Conservation (phyloP, 1,140 invertebrate genomes). For the Periplaneta americana region DNA sequence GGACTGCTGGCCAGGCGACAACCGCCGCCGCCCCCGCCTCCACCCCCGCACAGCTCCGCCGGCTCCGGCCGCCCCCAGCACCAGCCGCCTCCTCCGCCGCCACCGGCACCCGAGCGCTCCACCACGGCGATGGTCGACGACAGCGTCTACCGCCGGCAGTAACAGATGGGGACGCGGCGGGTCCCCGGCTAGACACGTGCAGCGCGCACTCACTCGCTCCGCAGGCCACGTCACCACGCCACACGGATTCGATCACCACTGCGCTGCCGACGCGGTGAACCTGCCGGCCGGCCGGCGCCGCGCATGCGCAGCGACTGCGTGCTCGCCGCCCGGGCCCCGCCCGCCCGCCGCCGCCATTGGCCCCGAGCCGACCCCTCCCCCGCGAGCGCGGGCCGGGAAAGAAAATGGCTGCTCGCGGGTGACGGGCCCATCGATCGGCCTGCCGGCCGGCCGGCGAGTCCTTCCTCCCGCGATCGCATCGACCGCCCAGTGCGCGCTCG, state of each 20-base stretch:
- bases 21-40: not conserved
- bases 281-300: not conserved
- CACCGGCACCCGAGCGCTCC: not conserved
- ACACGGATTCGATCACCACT: not conserved
- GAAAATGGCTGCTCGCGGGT: conserved; percentile 1
- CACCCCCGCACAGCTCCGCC: not conserved
- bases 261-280: not conserved
- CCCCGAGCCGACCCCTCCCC: conserved; percentile 20
- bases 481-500: not conserved
- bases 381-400: conserved; percentile 25
- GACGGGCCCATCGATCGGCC: not conserved
- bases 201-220: not conserved
- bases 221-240: not conserved
- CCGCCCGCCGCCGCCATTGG: conserved; percentile 34
- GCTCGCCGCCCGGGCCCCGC: conserved; percentile 7
- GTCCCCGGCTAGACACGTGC: not conserved
- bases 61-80: conserved; percentile 8
- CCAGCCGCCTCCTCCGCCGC: conserved; percentile 15
- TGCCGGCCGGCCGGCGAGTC: too few relatives aligned
- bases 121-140: not conserved
- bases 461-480: not conserved
- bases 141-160: not conserved
- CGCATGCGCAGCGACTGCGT: not conserved
- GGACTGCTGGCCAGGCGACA: conserved; percentile 6
- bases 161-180: not conserved